Base-by-base conservation (phyloP, 2,888 invertebrate species). In the Andrena marginata region DNA sequence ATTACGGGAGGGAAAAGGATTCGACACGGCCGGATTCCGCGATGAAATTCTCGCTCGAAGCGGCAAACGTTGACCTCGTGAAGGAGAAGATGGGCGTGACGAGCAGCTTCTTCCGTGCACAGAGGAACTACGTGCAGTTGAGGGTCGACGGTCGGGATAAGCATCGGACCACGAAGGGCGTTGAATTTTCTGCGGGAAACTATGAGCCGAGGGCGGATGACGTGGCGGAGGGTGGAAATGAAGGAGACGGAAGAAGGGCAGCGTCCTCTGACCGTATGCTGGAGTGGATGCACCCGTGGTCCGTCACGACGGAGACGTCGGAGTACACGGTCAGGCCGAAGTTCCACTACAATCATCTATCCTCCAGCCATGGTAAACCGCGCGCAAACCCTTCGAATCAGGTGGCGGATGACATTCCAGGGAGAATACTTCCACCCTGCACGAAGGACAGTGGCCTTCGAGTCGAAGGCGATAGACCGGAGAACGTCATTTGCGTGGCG, bases 341-440 rank as follows among this genome's bases (percentile, higher is more conserved):
- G 8, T 7, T 42, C 4, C 42, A 56, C 10, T 8, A 23, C n/a
- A 2, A 16, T 7, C 69, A 8, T 1, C 54, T 69, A 16, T 13
- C 16, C 5, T 20, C 56, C 42, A 42, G 42, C 42, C 42, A 42
- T 10, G 33, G 10, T 6, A 56, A 69, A 13, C 7, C 10, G 7
- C 35, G 49, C 6, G 33, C 7, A 0, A 63, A 48, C 0, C 7
- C 23, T 2, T 20, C 31, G 10, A n/a, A 1, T 13, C 2, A 5
- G 6, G 3, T 5, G 7, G 13, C 16, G 2, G 56, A 31, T 0
- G 65, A 29, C 1, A 31, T 26, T 0, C 5, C 54, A 0, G 82
- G 70, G 0, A 82, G 82, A 16, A 82, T 82, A 8, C n/a, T 82
- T 2, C 49, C 48, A 20, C 65, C 82, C 0, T 80, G 82, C 20